These are phyloP conservation scores for Brachionus angularis DNA, from an alignment of 1,140 invertebrate species.

Conservation along the genomic window DNA sequence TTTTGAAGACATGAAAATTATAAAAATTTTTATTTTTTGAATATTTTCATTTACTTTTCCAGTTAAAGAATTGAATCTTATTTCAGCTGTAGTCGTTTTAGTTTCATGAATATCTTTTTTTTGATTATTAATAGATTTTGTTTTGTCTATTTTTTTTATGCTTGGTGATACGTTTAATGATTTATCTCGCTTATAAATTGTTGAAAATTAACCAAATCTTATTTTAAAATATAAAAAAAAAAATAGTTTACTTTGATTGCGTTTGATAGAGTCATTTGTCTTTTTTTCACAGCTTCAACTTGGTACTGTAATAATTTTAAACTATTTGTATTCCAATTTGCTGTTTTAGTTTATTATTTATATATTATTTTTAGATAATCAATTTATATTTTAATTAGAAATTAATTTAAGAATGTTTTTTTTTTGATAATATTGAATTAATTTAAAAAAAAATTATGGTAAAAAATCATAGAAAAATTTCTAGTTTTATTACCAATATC, in stretches of 20 bases:
- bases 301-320: slow-evolving; percentile 43
- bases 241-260: neutral
- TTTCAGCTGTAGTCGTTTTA: neutral
- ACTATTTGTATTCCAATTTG: slow-evolving; percentile 38
- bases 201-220: neutral
- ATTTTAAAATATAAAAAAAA: neutral
- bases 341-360: slow-evolving; percentile 31
- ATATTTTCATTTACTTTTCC: neutral
- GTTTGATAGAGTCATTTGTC: slow-evolving; percentile 6
- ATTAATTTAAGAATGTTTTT: slow-evolving; percentile 4
- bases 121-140: neutral
- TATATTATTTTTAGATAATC: slow-evolving; percentile 27
- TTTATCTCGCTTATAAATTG: neutral
- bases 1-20: no score
- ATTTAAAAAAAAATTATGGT: slow-evolving; percentile 32
- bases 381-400: slow-evolving; percentile 21
- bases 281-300: slow-evolving; percentile 19
- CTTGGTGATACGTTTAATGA: neutral
- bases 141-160: neutral
- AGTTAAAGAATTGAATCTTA: slow-evolving; percentile 31
- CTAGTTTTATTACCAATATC: slow-evolving; percentile 35
- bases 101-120: neutral
- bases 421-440: slow-evolving; percentile 35
- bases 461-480: no score
- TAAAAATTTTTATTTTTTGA: no score